Base-by-base conservation (phyloP, 2,888 invertebrate genomes). In the Drosophila bunnanda region DNA sequence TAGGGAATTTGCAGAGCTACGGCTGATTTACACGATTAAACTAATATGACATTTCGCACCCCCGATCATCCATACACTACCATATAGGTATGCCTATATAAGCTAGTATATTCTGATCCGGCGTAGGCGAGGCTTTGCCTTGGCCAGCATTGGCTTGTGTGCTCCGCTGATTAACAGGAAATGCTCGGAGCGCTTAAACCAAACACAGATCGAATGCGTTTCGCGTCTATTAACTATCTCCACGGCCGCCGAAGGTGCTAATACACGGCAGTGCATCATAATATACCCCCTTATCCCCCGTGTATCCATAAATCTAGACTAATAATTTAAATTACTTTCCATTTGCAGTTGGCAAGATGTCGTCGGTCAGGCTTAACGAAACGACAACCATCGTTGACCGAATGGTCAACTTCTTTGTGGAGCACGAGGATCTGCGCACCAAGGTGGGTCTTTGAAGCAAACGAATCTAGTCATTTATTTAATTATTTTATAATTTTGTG, bases 401-500 rank as follows among this genome's bases (percentile, higher is more conserved):
- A 10, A 88, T 92, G 89, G 92, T 92, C 44, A 90, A 92, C 75
- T 92, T 93, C 77, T 91, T 93, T 65, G 92, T 92, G 43, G 91
- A 91, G 71, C 92, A 93, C 79, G 92, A 93, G 89, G 92, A 92
- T 90, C 74, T 91, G 77, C 89, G 91, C 57, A 91, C 91, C 48
- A 91, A 91, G 84, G 84, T 88, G 46, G 58, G 53, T 67, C 20
- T 44, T 20, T 5, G 4, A 46, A 46, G 17, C 3, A 6, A 28
- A 28, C 1, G 2, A 46, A 46, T 12, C 5, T 12, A n/a, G 10
- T 10, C 4, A 17, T 2, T 25, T 25, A 25, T 25, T 25, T 25
- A 4, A 4, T 25, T 25, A 10, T 2, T 7, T 0, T 17, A 4
- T 46, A n/a, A 28, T 12, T 12, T 17, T 6, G 6, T 5, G 28